Conservation (phyloP, 30 jellyfish, hydroid and myxozoan species). For the Aurelia sp. region DNA sequence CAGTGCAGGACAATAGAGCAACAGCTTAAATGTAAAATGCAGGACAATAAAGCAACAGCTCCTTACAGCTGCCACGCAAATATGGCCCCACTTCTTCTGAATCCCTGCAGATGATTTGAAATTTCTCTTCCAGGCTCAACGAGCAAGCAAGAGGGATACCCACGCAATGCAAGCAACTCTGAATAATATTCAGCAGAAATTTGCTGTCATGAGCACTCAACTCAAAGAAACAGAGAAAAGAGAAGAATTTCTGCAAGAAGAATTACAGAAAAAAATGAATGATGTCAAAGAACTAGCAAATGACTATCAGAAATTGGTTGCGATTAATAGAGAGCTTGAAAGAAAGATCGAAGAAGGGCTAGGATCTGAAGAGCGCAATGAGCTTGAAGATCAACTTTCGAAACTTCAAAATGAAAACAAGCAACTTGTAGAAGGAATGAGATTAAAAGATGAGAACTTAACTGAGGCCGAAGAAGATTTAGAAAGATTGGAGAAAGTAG, state of each 20-base stretch:
- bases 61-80: no score
- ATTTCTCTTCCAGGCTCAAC: constrained; percentile 21
- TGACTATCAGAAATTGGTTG: constrained; percentile 41
- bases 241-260: constrained; percentile 31
- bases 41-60: no score
- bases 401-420: constrained; percentile 34
- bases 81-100: background rate
- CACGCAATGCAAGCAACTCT: background rate
- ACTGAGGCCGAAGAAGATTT: constrained; percentile 6
- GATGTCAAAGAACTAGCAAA: constrained; percentile 55
- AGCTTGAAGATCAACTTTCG: constrained; percentile 33
- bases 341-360: constrained; percentile 38
- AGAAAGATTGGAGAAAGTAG: background rate
- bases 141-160: constrained; percentile 2
- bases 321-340: constrained; percentile 43
- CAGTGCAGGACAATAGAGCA: no score
- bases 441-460: constrained; percentile 8
- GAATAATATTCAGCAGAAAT: constrained; percentile 19
- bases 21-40: no score
- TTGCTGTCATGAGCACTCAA: constrained; percentile 12
- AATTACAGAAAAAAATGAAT: constrained; percentile 44
- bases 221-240: constrained; percentile 14
- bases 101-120: no score
- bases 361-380: constrained; percentile 49
- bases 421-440: constrained; percentile 5